Evolutionary conservation across 2,888 invertebrate genomes (phyloP).

Genomic region (Mayetiola destructor): DNA sequence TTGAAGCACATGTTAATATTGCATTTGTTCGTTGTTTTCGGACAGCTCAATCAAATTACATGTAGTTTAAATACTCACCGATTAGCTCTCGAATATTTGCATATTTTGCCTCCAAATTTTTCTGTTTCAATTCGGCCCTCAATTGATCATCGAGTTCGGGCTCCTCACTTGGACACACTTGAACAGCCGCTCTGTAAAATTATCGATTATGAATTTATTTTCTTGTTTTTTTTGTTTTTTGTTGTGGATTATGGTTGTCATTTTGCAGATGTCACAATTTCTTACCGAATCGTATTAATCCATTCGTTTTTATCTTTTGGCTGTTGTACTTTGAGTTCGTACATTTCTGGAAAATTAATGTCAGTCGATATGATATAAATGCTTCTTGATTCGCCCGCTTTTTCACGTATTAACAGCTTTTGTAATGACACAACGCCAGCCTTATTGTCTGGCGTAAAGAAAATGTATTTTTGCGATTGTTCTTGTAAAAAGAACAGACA

Average conservation of each 20-base stretch:
- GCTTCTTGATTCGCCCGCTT: constrained; percentile 78
- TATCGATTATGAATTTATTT: background rate
- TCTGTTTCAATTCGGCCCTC: constrained; percentile 64
- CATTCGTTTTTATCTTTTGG: constrained; percentile 81
- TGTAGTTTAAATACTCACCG: constrained; percentile 48
- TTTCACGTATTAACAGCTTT: constrained; percentile 82
- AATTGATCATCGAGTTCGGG: constrained; percentile 56
- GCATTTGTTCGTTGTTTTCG: too few relatives aligned
- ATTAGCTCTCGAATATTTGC: constrained; percentile 67
- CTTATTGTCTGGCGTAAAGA: constrained; percentile 90
- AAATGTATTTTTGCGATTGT: constrained; percentile 82
- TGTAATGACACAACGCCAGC: constrained; percentile 86
- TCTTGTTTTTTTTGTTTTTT: background rate
- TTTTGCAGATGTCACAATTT: background rate
- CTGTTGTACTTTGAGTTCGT: constrained; percentile 75
- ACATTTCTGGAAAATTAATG: constrained; percentile 89
- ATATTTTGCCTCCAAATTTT: constrained; percentile 59
- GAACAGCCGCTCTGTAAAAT: constrained; percentile 58
- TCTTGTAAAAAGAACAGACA: constrained; percentile 84
- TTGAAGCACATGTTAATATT: too few relatives aligned
- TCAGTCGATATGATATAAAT: constrained; percentile 89
- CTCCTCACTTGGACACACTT: constrained; percentile 66
- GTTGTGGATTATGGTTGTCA: background rate
- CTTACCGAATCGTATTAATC: constrained; percentile 70
- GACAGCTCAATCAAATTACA: too few relatives aligned